Conservation (phyloP, 2,888 invertebrate genomes). For the Syrista parreyssii region DNA sequence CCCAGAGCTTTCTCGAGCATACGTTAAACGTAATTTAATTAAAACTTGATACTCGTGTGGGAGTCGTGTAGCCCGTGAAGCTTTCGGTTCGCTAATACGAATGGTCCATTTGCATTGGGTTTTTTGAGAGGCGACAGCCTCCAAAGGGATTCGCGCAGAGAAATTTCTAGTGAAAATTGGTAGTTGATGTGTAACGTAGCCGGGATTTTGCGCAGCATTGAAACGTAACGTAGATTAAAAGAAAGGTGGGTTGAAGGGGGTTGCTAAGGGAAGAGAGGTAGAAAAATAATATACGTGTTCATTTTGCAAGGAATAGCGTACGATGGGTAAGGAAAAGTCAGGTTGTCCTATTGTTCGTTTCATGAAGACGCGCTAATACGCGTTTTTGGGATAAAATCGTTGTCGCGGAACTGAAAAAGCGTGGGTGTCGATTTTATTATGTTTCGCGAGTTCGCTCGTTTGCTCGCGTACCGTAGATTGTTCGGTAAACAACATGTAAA, state of each 20-base stretch:
- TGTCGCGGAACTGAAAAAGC: not conserved
- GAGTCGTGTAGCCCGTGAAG: not conserved
- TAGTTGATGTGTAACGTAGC: not conserved
- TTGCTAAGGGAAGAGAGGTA: slow-evolving; percentile 17
- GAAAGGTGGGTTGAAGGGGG: slow-evolving; percentile 28
- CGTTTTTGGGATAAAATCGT: not conserved
- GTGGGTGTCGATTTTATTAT: not conserved
- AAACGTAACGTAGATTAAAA: slow-evolving; percentile 32
- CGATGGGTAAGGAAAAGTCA: not conserved
- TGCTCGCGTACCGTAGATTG: not conserved
- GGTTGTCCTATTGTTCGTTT: not conserved
- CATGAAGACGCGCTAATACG: not conserved
- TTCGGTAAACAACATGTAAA: not conserved
- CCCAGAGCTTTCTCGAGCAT: not conserved
- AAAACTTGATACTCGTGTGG: slow-evolving; percentile 37
- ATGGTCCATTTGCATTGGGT: not conserved
- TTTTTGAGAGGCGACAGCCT: not conserved
- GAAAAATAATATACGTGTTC: not conserved
- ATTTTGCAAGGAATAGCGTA: no score
- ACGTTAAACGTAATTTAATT: slow-evolving; percentile 48
- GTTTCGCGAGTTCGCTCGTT: not conserved
- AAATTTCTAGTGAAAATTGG: not conserved
- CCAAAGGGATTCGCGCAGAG: not conserved
- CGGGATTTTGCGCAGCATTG: not conserved
- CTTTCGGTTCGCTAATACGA: not conserved